Evolutionary conservation across 2,888 invertebrate genomes (phyloP), one percentile per base, ranked within the genome.

Genomic region (Perizoma flavofasciatum): DNA sequence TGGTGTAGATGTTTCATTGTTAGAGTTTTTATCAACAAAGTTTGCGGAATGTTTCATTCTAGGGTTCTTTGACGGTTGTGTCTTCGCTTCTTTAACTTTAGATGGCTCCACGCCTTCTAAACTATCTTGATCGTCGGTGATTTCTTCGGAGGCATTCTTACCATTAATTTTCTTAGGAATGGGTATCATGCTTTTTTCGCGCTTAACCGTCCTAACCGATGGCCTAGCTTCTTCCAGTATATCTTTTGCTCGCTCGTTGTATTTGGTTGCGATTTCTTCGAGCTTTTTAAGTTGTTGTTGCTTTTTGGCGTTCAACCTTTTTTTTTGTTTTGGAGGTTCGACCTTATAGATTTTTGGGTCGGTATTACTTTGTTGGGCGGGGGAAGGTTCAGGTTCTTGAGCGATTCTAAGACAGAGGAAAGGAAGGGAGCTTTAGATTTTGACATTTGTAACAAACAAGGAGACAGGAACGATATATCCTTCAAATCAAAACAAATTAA

Each of bases 371-470:
- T 81, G 77, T 79, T 85, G 82, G 69, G 79, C 65, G 60, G 76
- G 68, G 66, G 81, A 66, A 64, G 75, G 71, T 59, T 73, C 71
- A 70, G 81, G 68, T 65, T 84, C 83, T 82, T 85, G 82, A 66
- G 70, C 63, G 66, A 76, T 77, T 86, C 92, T 92, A 90, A 49
- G 77, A 79, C 77, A 86, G 82, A 78, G 90, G 88, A 89, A 89
- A 91, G 90, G 90, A 89, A 88, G 89, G 88, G 69, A 69, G 73
- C 78, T 75, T 73, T 61, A 72, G 67, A 72, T 55, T 54, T 64
- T 61, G 50, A 59, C 50, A 63, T 60, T 69, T 53, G 70, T 65
- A 71, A 83, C 89, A 92, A 92, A 92, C 85, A 91, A 92, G 92
- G 91, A 91, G 91, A 84, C 82, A 90, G 91, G 92, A 92, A 84